Conservation (phyloP, 1,140 invertebrate genomes). For the Liolophura sinensis region DNA sequence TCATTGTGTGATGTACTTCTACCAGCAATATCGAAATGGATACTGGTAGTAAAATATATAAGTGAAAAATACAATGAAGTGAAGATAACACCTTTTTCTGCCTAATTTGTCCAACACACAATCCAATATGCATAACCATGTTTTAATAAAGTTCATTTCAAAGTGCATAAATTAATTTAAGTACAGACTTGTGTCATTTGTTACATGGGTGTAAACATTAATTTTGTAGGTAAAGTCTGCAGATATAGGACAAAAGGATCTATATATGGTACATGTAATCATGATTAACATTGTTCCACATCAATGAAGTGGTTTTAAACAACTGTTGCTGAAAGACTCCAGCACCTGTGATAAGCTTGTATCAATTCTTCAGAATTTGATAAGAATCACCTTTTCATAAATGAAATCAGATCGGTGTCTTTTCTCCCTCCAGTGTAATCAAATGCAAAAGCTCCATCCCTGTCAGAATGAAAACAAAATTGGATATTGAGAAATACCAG, state of each 20-base stretch:
- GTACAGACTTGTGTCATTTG: no score
- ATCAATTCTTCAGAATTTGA: background rate
- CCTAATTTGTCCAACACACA: no score
- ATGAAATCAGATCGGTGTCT: slow-evolving; percentile 61
- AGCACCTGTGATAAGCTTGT: background rate
- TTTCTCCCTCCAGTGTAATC: slow-evolving; percentile 58
- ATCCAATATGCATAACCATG: no score
- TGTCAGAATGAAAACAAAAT: slow-evolving; percentile 32
- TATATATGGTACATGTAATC: no score
- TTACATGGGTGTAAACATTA: background rate
- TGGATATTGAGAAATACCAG: slow-evolving; percentile 1
- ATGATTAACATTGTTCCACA: background rate
- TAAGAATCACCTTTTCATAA: slow-evolving; percentile 58
- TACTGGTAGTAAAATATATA: no score
- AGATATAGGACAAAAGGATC: no score
- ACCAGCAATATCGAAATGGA: no score
- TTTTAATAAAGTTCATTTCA: no score
- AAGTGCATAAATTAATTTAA: no score
- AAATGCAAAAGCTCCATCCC: slow-evolving; percentile 56
- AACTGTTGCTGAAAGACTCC: background rate
- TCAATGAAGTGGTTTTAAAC: background rate
- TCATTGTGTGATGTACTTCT: no score
- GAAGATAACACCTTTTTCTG: background rate
- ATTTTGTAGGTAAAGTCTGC: no score
- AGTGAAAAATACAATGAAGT: no score